Conservation (phyloP, 2,888 invertebrate genomes). For the Neoaliturus tenellus region DNA sequence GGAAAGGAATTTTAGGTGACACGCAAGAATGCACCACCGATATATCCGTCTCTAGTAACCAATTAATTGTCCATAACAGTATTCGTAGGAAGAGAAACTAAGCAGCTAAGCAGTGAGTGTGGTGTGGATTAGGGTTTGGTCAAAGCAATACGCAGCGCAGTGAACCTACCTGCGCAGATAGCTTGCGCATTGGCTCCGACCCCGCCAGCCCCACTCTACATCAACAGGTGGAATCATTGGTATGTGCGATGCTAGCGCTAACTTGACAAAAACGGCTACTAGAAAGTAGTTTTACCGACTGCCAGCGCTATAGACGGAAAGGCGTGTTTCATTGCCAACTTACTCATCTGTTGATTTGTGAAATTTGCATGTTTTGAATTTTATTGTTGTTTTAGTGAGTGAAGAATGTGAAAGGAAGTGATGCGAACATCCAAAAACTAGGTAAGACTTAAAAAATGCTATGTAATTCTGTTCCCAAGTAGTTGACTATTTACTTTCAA, state of each 20-base stretch:
- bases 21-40: background rate
- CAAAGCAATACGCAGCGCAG: background rate
- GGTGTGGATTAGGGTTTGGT: background rate
- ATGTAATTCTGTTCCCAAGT: too few relatives aligned
- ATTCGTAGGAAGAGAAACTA: background rate
- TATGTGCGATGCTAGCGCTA: conserved; percentile 51
- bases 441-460: too few relatives aligned
- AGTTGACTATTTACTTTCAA: background rate
- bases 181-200: background rate
- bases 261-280: conserved; percentile 44
- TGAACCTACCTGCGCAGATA: background rate
- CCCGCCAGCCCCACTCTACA: too few relatives aligned
- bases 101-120: background rate
- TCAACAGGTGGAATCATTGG: conserved; percentile 39
- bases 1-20: background rate
- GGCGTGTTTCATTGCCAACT: background rate
- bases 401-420: background rate
- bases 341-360: background rate
- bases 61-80: background rate
- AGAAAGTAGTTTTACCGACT: conserved; percentile 43
- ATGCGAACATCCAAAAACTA: background rate
- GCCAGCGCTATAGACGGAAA: background rate
- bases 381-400: conserved; percentile 17
- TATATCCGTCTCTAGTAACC: background rate
- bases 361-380: background rate